Evolutionary conservation across 2,797 vertebrate species (phyloP).

Genomic region (Notamacropus eugenii): DNA sequence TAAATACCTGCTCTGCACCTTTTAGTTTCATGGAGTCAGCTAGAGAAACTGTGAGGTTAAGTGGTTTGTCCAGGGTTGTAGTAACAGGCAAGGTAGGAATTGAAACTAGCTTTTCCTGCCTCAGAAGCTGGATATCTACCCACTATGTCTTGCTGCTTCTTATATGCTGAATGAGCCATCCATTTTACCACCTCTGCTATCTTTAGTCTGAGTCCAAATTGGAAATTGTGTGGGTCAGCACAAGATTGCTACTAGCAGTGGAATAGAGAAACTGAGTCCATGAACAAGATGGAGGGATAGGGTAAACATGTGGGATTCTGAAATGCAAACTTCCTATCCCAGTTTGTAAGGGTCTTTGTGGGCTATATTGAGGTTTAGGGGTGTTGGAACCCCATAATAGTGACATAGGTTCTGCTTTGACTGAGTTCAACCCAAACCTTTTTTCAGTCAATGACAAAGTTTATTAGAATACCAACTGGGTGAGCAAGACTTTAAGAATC

Average conservation of each 20-base stretch:
- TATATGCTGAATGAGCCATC: background rate
- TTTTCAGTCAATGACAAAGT: no score
- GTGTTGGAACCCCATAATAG: no score
- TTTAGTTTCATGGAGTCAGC: background rate
- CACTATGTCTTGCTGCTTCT: background rate
- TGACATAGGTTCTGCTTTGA: no score
- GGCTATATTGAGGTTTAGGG: no score
- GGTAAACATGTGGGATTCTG: background rate
- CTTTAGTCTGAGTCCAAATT: background rate
- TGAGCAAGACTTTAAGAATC: no score
- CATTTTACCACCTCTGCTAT: background rate
- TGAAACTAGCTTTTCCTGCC: background rate
- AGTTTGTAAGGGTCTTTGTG: background rate
- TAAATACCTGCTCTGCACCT: background rate
- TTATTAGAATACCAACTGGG: no score
- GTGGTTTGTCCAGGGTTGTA: background rate
- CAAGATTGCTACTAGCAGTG: background rate
- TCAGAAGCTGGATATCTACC: background rate
- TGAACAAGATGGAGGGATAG: background rate
- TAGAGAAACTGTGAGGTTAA: background rate
- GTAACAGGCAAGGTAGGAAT: background rate
- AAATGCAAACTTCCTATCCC: background rate
- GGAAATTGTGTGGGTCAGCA: background rate
- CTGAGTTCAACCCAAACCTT: no score
- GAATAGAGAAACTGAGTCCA: background rate